Percentiles rank a stretch among this genome's conserved stretches.
Evolutionary conservation across 2,113 vertebrate species (phyloP).

Genomic region (Eptatretus burgeri): DNA sequence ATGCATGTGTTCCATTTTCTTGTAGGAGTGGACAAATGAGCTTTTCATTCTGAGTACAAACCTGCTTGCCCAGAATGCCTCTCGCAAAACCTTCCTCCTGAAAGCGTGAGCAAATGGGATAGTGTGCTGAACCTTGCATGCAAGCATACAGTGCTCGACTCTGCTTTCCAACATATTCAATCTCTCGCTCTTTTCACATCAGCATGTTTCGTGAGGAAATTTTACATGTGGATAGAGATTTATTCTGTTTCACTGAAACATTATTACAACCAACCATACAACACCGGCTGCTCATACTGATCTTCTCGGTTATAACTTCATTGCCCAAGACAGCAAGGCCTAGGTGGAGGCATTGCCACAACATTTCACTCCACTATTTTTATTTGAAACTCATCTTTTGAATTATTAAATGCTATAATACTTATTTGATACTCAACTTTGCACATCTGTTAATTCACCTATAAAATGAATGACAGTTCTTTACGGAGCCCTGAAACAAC

Average conservation of each 20-base stretch:
- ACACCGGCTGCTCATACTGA: too few relatives aligned
- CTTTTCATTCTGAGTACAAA: conserved; percentile 80
- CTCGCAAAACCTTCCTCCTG: conserved; percentile 63
- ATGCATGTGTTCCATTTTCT: conserved; percentile 13
- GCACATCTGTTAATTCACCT: too few relatives aligned
- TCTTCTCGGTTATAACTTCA: too few relatives aligned
- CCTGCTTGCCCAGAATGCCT: conserved; percentile 76
- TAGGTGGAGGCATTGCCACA: too few relatives aligned
- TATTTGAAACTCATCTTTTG: too few relatives aligned
- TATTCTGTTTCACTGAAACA: conserved; percentile 24
- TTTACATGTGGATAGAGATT: neutral
- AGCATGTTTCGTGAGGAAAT: neutral
- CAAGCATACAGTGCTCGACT: neutral
- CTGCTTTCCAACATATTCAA: neutral
- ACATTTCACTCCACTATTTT: too few relatives aligned
- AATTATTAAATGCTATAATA: too few relatives aligned
- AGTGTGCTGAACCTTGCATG: neutral
- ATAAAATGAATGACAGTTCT: too few relatives aligned
- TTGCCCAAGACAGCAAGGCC: too few relatives aligned
- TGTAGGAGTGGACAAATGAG: conserved; percentile 76
- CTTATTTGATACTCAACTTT: too few relatives aligned
- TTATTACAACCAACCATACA: conserved; percentile 52
- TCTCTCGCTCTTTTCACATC: neutral
- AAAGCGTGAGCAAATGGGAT: conserved; percentile 47
- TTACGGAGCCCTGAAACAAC: too few relatives aligned